Evolutionary conservation across 2,113 vertebrate genomes (phyloP).

Genomic region (Aramus guarauna): DNA sequence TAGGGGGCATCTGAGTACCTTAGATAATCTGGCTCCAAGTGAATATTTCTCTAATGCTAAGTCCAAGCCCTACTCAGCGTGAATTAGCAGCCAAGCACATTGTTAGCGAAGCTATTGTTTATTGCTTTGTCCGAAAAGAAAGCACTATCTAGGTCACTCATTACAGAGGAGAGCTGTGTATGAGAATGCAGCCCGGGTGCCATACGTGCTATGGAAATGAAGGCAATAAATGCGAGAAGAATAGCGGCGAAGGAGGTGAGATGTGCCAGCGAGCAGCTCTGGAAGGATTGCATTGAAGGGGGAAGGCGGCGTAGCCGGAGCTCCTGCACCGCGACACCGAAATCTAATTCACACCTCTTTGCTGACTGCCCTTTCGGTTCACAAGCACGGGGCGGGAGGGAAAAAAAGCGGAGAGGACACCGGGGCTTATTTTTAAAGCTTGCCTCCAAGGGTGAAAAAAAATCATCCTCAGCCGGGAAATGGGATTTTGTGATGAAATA

Average conservation of each 20-base stretch:
- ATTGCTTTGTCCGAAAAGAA: constrained; percentile 38
- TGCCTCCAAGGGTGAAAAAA: not conserved
- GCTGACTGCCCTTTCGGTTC: not conserved
- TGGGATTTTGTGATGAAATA: not conserved
- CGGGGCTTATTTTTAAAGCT: not conserved
- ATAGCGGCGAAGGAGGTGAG: constrained; percentile 27
- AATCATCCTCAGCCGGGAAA: not conserved
- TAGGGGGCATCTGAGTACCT: not conserved
- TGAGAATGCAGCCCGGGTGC: not conserved
- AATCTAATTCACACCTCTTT: constrained; percentile 55
- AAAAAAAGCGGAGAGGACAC: not conserved
- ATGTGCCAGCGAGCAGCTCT: not conserved
- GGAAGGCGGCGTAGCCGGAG: not conserved
- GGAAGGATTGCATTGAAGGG: not conserved
- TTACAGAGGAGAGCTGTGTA: not conserved
- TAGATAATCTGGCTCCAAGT: not conserved
- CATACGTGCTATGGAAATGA: not conserved
- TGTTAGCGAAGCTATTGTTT: constrained; percentile 7
- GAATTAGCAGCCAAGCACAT: not conserved
- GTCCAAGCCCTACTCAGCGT: not conserved
- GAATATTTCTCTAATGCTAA: not conserved
- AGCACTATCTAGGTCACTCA: constrained; percentile 41
- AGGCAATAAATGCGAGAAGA: constrained; percentile 40
- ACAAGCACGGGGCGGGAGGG: not conserved
- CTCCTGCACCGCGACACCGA: not conserved